Conservation (phyloP, 1,140 invertebrate genomes). For the Mercenaria mercenaria region DNA sequence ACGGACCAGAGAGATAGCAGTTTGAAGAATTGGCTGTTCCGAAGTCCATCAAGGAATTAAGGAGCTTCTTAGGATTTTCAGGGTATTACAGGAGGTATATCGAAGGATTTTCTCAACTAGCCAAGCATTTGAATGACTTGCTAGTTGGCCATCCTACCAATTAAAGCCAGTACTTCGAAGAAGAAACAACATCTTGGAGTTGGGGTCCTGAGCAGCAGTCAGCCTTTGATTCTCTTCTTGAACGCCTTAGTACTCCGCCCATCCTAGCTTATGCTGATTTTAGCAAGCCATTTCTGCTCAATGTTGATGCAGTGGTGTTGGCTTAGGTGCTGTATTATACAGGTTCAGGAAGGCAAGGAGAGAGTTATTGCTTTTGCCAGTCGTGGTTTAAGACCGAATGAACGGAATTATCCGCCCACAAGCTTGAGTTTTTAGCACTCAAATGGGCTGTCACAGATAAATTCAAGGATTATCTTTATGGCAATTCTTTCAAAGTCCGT, state of each 20-base stretch:
- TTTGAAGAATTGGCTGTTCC: neutral
- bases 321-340: neutral
- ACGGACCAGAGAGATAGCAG: neutral
- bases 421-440: slow-evolving; percentile 58
- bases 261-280: slow-evolving; percentile 15
- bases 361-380: neutral
- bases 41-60: neutral
- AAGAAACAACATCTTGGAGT: neutral
- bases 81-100: neutral
- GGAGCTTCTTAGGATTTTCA: neutral
- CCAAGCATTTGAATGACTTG: neutral
- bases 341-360: neutral
- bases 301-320: slow-evolving; percentile 9
- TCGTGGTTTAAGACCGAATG: neutral
- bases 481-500: neutral
- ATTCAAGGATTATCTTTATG: slow-evolving; percentile 50
- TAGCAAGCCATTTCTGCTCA: neutral
- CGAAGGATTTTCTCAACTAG: neutral
- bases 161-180: neutral
- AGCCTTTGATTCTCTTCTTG: neutral
- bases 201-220: neutral
- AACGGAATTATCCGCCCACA: slow-evolving; percentile 22
- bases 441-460: slow-evolving; percentile 55
- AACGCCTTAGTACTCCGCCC: neutral
- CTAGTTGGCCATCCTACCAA: neutral